These are phyloP conservation scores for Bradysia coprophila DNA, from an alignment of 1,140 invertebrate genomes.

Conservation along the genomic window DNA sequence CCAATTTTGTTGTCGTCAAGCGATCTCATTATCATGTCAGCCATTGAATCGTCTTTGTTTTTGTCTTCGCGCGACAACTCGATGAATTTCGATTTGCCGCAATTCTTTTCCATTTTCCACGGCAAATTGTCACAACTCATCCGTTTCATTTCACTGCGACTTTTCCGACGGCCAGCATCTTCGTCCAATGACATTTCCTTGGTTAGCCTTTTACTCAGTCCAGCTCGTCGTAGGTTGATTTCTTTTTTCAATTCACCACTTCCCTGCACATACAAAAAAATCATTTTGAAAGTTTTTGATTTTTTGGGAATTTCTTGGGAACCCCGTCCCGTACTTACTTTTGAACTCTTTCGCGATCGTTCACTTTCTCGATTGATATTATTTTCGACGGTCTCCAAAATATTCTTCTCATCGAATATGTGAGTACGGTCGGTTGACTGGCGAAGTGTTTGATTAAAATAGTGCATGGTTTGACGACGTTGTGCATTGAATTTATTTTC, in stretches of 20 bases:
- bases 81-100: neutral
- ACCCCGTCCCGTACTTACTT: neutral
- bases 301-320: neutral
- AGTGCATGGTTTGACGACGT: conserved; percentile 20
- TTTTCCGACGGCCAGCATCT: conserved; percentile 18
- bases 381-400: neutral
- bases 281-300: too few species aligned
- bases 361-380: neutral
- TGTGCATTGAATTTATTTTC: conserved; percentile 17
- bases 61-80: neutral
- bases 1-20: neutral
- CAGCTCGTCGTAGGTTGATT: neutral
- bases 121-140: conserved; percentile 23
- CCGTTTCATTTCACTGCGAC: conserved; percentile 19
- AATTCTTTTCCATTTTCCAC: conserved; percentile 10
- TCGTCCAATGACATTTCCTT: conserved; percentile 6
- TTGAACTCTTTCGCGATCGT: too few species aligned
- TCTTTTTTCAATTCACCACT: too few species aligned
- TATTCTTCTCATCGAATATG: neutral
- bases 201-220: neutral
- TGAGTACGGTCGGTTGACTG: neutral
- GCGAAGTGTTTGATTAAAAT: neutral
- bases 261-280: too few species aligned
- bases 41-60: neutral
- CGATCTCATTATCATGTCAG: neutral